phyloP scores from a whole-genome alignment of 2,888 invertebrate genomes.

The Drosophila monieri region DNA sequence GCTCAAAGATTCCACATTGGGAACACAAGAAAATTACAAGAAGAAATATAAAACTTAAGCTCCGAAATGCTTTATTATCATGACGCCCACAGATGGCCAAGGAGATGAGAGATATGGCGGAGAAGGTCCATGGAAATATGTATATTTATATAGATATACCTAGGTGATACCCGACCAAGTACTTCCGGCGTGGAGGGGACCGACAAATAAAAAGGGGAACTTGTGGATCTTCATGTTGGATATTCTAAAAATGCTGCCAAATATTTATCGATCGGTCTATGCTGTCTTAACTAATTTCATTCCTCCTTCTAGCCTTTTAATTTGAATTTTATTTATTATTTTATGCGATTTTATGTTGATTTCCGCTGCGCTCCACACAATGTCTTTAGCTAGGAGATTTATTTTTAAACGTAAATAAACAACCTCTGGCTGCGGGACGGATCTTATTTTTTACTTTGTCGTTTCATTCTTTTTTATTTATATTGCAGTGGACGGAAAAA shows the following conservation, averaged over 20 bases:
- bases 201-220: slow-evolving; percentile 27
- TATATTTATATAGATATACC: slow-evolving; percentile 20
- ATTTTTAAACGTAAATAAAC: slow-evolving; percentile 76
- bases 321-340: slow-evolving; percentile 71
- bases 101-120: slow-evolving; percentile 53
- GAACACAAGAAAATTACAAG: slow-evolving; percentile 41
- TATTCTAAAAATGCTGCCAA: slow-evolving; percentile 56
- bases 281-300: slow-evolving; percentile 21
- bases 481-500: slow-evolving; percentile 64
- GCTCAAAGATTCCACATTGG: slow-evolving; percentile 52
- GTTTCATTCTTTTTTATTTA: slow-evolving; percentile 52
- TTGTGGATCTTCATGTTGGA: slow-evolving; percentile 24
- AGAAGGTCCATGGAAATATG: slow-evolving; percentile 8
- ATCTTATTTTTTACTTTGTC: slow-evolving; percentile 30
- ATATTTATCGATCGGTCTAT: slow-evolving; percentile 42
- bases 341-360: slow-evolving; percentile 53
- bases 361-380: slow-evolving; percentile 36
- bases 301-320: slow-evolving; percentile 55
- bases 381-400: slow-evolving; percentile 61
- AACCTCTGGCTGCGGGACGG: slow-evolving; percentile 62
- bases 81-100: slow-evolving; percentile 68
- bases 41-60: slow-evolving; percentile 63
- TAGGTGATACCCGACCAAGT: slow-evolving; percentile 63
- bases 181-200: slow-evolving; percentile 59
- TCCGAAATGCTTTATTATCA: slow-evolving; percentile 67